Evolutionary conservation across 1,140 invertebrate genomes (phyloP).

Genomic region (Drosophila varians): DNA sequence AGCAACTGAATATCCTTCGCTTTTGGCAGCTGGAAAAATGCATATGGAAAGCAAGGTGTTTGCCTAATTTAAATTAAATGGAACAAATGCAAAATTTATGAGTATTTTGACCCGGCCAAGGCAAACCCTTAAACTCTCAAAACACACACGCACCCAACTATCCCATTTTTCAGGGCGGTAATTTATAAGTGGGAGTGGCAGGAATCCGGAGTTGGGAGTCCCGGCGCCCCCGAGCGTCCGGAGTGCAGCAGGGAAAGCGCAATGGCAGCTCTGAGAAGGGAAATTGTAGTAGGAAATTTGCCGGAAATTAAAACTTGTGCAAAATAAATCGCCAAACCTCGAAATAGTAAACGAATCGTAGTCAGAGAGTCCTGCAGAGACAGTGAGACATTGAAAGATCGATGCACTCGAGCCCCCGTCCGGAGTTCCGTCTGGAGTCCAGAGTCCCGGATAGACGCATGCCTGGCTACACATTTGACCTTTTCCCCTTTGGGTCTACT

Average conservation of each 20-base stretch:
- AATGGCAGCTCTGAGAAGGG: conserved; percentile 67
- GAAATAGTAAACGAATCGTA: conserved; percentile 31
- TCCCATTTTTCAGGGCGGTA: conserved; percentile 16
- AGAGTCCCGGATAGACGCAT: conserved; percentile 11
- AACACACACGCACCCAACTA: background rate
- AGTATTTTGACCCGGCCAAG: conserved; percentile 28
- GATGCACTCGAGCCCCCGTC: conserved; percentile 31
- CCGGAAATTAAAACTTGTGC: conserved; percentile 83
- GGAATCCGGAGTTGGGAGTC: background rate
- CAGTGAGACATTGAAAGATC: conserved; percentile 48
- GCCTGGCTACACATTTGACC: conserved; percentile 17
- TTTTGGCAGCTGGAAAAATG: conserved; percentile 1
- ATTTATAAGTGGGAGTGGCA: conserved; percentile 8
- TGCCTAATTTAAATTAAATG: conserved; percentile 47
- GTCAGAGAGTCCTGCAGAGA: conserved; percentile 12
- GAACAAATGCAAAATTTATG: conserved; percentile 33
- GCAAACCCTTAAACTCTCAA: background rate
- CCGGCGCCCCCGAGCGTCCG: conserved; percentile 3
- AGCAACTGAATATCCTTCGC: background rate
- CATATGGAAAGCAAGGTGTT: background rate
- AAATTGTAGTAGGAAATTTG: conserved; percentile 83
- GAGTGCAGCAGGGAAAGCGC: conserved; percentile 32
- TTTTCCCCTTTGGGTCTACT: background rate
- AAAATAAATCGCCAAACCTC: conserved; percentile 81
- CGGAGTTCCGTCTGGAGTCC: background rate